phyloP scores from a whole-genome alignment of 2,888 invertebrate genomes.

The Microchrysa polita region DNA sequence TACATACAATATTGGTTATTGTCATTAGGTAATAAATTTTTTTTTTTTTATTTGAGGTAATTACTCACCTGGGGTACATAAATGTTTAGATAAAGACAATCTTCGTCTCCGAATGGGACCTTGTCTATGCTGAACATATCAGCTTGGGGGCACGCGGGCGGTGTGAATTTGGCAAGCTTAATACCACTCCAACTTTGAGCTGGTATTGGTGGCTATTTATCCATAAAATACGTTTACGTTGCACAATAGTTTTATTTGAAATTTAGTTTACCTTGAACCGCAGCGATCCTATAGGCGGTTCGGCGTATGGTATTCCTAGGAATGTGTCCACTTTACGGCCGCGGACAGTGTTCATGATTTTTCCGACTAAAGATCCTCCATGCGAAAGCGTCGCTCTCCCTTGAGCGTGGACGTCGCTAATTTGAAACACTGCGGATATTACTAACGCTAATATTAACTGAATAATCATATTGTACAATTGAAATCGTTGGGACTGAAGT shows the following conservation, averaged over 20 bases:
- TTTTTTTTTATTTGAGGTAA: too few relatives aligned
- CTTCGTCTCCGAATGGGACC: constrained; percentile 10
- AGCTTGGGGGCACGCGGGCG: background rate
- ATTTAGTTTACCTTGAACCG: constrained; percentile 13
- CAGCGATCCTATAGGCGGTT: constrained; percentile 14
- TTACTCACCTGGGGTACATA: too few relatives aligned
- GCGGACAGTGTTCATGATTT: background rate
- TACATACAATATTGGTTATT: background rate
- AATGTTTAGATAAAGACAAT: too few relatives aligned
- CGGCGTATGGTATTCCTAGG: constrained; percentile 13
- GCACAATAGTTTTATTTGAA: too few relatives aligned
- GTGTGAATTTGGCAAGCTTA: background rate
- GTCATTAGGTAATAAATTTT: too few relatives aligned
- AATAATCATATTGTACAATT: too few relatives aligned
- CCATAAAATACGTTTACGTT: too few relatives aligned
- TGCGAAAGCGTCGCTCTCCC: background rate
- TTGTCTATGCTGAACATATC: constrained; percentile 27
- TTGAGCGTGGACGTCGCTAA: too few relatives aligned
- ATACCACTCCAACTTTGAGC: background rate
- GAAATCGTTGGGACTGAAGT: too few relatives aligned
- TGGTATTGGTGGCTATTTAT: constrained; percentile 19
- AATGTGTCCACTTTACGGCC: constrained; percentile 8
- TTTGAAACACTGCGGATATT: too few relatives aligned
- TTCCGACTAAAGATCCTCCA: constrained; percentile 7
- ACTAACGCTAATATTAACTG: too few relatives aligned